These are phyloP conservation scores for Chymomyza caudatula DNA, from an alignment of 2,888 invertebrate species.

Conservation along the genomic window DNA sequence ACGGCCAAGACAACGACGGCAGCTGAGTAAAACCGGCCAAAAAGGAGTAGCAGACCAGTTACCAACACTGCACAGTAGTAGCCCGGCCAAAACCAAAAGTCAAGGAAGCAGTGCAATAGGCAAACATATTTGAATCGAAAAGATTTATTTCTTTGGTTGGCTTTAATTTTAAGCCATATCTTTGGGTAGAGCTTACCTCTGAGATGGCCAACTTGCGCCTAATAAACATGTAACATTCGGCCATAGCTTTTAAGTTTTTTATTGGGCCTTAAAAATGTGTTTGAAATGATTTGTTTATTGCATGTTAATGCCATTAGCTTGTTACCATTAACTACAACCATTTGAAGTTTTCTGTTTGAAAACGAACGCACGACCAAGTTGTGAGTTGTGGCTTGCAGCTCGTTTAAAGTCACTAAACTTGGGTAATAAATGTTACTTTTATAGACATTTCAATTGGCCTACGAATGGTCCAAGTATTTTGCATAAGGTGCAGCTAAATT, in stretches of 20 bases:
- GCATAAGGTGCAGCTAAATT: neutral
- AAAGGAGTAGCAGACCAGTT: neutral
- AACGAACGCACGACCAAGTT: slow-evolving; percentile 39
- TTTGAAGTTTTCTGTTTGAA: slow-evolving; percentile 46
- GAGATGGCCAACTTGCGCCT: neutral
- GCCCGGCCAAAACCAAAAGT: neutral
- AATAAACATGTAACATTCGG: neutral
- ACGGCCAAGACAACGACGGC: neutral
- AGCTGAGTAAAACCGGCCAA: neutral
- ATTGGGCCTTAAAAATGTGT: slow-evolving; percentile 12
- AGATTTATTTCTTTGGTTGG: neutral
- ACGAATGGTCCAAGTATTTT: neutral
- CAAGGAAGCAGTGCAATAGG: neutral
- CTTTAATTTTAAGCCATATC: neutral
- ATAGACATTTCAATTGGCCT: neutral
- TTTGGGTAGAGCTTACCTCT: neutral
- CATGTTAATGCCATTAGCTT: slow-evolving; percentile 29
- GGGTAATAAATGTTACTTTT: neutral
- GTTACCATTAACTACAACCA: slow-evolving; percentile 65
- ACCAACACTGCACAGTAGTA: neutral
- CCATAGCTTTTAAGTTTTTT: neutral
- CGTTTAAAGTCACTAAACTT: neutral
- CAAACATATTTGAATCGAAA: neutral
- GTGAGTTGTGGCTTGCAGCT: neutral
- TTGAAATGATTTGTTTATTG: slow-evolving; percentile 66